Evolutionary conservation across 2,888 invertebrate species (phyloP).

Genomic region (Acleris emargana): DNA sequence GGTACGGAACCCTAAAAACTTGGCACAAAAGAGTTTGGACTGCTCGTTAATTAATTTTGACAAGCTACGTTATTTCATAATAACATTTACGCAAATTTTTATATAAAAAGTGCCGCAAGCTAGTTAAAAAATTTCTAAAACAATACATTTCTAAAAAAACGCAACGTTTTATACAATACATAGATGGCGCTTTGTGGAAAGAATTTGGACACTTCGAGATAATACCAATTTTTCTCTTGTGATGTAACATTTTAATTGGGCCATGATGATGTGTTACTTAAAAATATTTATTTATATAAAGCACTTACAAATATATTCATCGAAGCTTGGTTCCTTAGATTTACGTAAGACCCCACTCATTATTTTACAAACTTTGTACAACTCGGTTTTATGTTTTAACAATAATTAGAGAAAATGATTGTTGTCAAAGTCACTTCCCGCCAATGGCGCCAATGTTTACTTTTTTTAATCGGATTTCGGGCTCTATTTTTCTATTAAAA

Average conservation of each 20-base stretch:
- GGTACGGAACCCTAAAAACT: too few species aligned
- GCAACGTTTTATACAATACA: background rate
- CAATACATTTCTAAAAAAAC: too few species aligned
- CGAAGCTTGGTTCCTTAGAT: conserved; percentile 32
- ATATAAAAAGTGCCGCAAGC: too few species aligned
- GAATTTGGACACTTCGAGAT: background rate
- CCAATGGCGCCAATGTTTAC: background rate
- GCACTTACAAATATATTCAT: conserved; percentile 36
- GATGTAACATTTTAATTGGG: background rate
- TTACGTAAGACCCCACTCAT: conserved; percentile 25
- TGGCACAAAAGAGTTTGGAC: too few species aligned
- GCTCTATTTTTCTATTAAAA: too few species aligned
- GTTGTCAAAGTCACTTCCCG: background rate
- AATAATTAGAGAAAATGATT: background rate
- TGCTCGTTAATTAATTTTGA: too few species aligned
- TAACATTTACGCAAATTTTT: too few species aligned
- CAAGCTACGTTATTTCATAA: too few species aligned
- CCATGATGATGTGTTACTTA: too few species aligned
- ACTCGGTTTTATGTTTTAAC: background rate
- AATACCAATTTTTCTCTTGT: background rate
- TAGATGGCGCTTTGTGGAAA: background rate
- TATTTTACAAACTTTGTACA: too few species aligned
- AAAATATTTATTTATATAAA: background rate
- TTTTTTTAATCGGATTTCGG: too few species aligned
- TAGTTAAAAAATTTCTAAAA: too few species aligned